Evolutionary conservation across 37 sponge, comb jelly and placozoan species (phyloP).

Genomic region (Amphimedon queenslandica): DNA sequence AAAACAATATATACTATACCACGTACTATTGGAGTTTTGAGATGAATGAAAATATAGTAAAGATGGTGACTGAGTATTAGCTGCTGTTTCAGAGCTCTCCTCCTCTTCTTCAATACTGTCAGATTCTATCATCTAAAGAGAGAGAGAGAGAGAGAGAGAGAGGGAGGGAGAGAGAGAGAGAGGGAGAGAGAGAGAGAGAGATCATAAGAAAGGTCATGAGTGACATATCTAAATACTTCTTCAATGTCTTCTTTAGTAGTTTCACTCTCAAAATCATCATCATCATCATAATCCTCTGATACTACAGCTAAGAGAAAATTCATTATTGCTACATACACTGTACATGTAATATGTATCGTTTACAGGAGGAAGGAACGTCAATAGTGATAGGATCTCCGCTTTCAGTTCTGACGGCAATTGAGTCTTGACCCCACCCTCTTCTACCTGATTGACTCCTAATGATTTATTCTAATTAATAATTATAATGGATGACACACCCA

Average conservation of each 20-base stretch:
- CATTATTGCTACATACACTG: background rate
- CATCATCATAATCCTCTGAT: constrained; percentile 76
- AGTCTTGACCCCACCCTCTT: background rate
- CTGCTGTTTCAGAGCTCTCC: background rate
- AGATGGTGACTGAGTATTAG: background rate
- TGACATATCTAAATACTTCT: background rate
- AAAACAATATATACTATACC: background rate
- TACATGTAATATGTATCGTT: background rate
- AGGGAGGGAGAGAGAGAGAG: background rate
- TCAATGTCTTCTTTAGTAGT: background rate
- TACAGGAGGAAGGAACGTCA: too few species aligned
- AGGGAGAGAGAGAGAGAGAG: background rate
- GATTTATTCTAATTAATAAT: background rate
- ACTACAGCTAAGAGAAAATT: constrained; percentile 18
- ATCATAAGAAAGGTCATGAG: background rate
- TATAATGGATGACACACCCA: too few species aligned
- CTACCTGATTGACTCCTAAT: background rate
- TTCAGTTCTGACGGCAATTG: constrained; percentile 55
- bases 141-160: background rate
- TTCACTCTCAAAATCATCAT: constrained; percentile 71
- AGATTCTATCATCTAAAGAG: background rate
- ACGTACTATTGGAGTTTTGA: too few species aligned
- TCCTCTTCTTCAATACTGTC: background rate
- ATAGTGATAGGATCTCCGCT: constrained; percentile 61
- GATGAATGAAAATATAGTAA: background rate